Evolutionary conservation across 2,113 vertebrate genomes (phyloP).

Genomic region (Callionymus lyra): DNA sequence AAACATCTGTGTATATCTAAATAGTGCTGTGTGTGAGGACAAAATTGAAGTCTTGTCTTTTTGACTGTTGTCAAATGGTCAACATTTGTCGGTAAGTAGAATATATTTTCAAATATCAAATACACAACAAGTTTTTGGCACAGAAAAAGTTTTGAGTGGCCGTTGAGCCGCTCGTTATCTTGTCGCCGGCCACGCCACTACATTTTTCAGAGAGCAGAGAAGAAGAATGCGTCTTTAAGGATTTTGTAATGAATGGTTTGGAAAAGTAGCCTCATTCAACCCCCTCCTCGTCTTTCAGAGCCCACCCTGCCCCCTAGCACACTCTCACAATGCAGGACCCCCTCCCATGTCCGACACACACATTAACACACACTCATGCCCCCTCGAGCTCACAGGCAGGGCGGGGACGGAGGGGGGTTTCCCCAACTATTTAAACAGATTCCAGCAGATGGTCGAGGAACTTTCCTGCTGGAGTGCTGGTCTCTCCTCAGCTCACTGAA

Average conservation of each 20-base stretch:
- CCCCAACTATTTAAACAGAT: conserved; percentile 63
- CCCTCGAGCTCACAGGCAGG: conserved; percentile 6
- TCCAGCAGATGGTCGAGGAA: conserved; percentile 57
- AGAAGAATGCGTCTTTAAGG: conserved; percentile 34
- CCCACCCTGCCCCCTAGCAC: conserved; percentile 51
- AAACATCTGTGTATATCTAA: too few relatives aligned
- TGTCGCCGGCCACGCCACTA: too few relatives aligned
- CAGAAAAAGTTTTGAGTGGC: too few relatives aligned
- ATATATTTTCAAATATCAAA: too few relatives aligned
- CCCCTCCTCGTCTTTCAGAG: conserved; percentile 22
- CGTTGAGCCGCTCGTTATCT: too few relatives aligned
- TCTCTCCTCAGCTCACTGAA: background rate
- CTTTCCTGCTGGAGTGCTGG: conserved; percentile 27
- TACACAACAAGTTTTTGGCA: too few relatives aligned
- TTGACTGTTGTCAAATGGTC: too few relatives aligned
- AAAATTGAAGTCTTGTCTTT: too few relatives aligned
- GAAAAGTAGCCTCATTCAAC: conserved; percentile 47
- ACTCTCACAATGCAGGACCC: conserved; percentile 37
- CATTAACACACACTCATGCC: conserved; percentile 27
- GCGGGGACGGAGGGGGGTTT: background rate
- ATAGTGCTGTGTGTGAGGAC: too few relatives aligned
- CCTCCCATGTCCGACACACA: conserved; percentile 15
- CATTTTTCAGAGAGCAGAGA: background rate
- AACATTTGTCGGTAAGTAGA: too few relatives aligned
- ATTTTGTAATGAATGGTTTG: conserved; percentile 40